phyloP scores from a whole-genome alignment of 2,797 vertebrate genomes.

The Podarcis lilfordi region DNA sequence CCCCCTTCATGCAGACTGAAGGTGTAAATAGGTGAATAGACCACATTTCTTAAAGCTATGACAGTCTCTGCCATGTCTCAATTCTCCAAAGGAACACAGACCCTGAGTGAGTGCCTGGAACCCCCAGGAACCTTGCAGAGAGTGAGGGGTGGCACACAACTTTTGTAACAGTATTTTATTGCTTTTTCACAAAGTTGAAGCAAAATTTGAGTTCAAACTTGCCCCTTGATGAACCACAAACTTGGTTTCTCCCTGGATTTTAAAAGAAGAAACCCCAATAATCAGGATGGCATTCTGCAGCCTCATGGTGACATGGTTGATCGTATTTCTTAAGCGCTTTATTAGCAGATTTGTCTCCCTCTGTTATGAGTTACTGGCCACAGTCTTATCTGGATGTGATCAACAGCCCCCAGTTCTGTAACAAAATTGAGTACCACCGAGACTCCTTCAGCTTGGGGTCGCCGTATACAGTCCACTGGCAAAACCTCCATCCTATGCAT shows the following conservation, averaged over 20 bases:
- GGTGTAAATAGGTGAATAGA: too few relatives aligned
- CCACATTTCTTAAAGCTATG: too few relatives aligned
- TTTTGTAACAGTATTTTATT: too few relatives aligned
- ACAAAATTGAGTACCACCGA: not conserved
- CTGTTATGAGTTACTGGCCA: not conserved
- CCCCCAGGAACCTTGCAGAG: too few relatives aligned
- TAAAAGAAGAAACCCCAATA: not conserved
- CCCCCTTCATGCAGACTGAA: too few relatives aligned
- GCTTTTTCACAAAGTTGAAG: not conserved
- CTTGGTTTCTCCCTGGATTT: not conserved
- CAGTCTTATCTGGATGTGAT: not conserved
- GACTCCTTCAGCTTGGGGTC: not conserved
- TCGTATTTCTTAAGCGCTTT: not conserved
- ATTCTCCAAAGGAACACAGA: too few relatives aligned
- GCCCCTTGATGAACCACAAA: not conserved
- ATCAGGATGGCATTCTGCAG: not conserved
- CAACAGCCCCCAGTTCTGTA: not conserved
- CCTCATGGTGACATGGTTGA: too few relatives aligned
- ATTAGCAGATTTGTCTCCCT: not conserved
- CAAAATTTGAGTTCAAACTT: not conserved
- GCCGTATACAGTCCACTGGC: not conserved
- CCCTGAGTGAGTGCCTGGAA: too few relatives aligned
- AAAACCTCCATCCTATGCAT: slow-evolving; percentile 1
- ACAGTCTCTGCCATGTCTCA: too few relatives aligned
- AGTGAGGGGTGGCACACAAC: too few relatives aligned